Percentiles rank a stretch among this genome's conserved stretches.
Evolutionary conservation across 2,113 vertebrate species (phyloP).

Genomic region (Zapornia atra): DNA sequence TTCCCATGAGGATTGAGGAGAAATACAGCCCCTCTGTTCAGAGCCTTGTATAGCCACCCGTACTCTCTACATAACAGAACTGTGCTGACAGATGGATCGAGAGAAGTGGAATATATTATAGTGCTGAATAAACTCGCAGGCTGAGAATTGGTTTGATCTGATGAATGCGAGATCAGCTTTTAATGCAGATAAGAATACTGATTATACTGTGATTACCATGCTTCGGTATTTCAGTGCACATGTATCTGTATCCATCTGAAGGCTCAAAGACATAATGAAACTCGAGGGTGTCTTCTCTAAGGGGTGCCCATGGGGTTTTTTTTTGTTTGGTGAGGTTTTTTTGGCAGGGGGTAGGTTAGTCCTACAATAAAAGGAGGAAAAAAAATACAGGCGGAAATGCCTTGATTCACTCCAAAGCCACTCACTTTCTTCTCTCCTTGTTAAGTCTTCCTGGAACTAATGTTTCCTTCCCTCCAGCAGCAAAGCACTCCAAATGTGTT

Average conservation of each 20-base stretch:
- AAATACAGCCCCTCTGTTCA: background rate
- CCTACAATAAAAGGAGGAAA: background rate
- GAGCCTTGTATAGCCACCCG: background rate
- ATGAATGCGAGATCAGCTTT: constrained; percentile 24
- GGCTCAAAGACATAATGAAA: background rate
- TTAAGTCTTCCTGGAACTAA: constrained; percentile 3
- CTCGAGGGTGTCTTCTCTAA: background rate
- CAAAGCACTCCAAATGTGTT: background rate
- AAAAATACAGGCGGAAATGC: background rate
- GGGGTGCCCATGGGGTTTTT: background rate
- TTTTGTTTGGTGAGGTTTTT: background rate
- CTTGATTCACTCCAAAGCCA: constrained; percentile 17
- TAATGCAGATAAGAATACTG: constrained; percentile 44
- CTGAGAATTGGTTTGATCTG: background rate
- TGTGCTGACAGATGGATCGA: constrained; percentile 12
- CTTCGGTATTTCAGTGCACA: background rate
- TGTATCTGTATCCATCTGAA: background rate
- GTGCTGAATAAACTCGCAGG: background rate
- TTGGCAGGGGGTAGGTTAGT: background rate
- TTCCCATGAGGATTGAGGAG: background rate
- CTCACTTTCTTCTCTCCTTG: background rate
- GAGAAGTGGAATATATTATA: constrained; percentile 19
- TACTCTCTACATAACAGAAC: background rate
- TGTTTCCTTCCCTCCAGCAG: background rate
- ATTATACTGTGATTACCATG: constrained; percentile 6